Evolutionary conservation across 2,797 vertebrate species (phyloP).

Genomic region (Acipenser transmontanus): DNA sequence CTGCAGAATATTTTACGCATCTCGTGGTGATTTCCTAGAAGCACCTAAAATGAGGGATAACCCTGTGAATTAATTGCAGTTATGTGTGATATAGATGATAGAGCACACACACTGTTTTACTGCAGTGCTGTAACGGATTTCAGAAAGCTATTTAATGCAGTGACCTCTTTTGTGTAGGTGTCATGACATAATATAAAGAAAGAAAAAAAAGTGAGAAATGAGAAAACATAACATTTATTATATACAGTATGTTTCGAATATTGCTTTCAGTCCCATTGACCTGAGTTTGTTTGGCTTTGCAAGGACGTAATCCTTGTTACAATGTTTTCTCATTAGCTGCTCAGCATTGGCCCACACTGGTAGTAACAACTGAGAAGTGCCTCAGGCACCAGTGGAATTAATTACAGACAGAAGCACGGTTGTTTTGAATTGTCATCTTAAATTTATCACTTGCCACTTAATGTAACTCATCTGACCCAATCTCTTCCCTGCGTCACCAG

Average conservation of each 20-base stretch:
- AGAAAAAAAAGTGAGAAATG: no score
- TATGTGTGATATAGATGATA: not conserved
- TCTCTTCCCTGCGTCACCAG: slow-evolving; percentile 66
- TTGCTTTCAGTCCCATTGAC: slow-evolving; percentile 48
- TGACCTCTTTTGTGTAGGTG: no score
- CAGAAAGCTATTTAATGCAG: no score
- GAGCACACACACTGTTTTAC: no score
- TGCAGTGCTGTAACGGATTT: no score
- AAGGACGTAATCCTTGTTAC: slow-evolving; percentile 75
- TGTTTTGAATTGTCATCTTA: slow-evolving; percentile 95
- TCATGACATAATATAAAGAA: no score
- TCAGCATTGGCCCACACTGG: slow-evolving; percentile 80
- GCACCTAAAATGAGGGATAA: not conserved
- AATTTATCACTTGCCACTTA: slow-evolving; percentile 98
- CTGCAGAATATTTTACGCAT: not conserved
- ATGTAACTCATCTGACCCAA: slow-evolving; percentile 92
- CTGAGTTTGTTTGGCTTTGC: slow-evolving; percentile 62
- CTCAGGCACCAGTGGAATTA: slow-evolving; percentile 95
- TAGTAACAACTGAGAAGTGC: slow-evolving; percentile 66
- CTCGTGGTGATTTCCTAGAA: not conserved
- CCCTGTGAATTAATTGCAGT: not conserved
- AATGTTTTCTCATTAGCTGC: slow-evolving; percentile 89
- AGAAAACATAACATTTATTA: slow-evolving; percentile 8
- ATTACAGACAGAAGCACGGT: slow-evolving; percentile 95
- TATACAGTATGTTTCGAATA: slow-evolving; percentile 34